Evolutionary conservation across 2,888 invertebrate genomes (phyloP).

Genomic region (Epiperipatus broadwayi): DNA sequence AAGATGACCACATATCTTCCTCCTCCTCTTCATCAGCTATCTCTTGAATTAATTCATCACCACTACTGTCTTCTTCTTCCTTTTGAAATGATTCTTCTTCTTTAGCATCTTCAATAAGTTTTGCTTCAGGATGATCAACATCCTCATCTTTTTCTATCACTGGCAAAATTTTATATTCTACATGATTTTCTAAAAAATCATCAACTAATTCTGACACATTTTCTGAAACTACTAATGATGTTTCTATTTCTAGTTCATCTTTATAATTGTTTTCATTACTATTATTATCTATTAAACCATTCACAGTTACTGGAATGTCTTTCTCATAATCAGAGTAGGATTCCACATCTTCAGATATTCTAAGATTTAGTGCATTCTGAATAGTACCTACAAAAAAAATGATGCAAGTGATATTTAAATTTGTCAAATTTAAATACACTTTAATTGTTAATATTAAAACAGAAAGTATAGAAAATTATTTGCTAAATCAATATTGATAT

Average conservation of each 20-base stretch:
- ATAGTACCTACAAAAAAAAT: too few relatives aligned
- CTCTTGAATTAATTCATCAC: neutral
- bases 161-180: neutral
- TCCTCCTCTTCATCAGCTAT: neutral
- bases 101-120: constrained; percentile 47
- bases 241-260: neutral
- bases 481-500: too few relatives aligned
- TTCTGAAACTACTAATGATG: neutral
- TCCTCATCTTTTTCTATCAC: constrained; percentile 7
- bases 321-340: too few relatives aligned
- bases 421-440: too few relatives aligned
- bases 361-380: too few relatives aligned
- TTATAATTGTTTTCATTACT: constrained; percentile 5
- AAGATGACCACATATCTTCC: constrained; percentile 1
- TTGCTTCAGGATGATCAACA: constrained; percentile 32
- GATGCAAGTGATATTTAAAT: too few relatives aligned
- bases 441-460: too few relatives aligned
- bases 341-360: too few relatives aligned
- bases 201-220: neutral
- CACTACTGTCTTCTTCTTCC: too few relatives aligned
- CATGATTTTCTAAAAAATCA: neutral
- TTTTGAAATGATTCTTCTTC: constrained; percentile 4
- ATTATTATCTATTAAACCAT: neutral
- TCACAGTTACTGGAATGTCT: too few relatives aligned
- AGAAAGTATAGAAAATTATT: too few relatives aligned